Evolutionary conservation across 2,888 invertebrate genomes (phyloP).

Genomic region (Zygogramma bicolorata): DNA sequence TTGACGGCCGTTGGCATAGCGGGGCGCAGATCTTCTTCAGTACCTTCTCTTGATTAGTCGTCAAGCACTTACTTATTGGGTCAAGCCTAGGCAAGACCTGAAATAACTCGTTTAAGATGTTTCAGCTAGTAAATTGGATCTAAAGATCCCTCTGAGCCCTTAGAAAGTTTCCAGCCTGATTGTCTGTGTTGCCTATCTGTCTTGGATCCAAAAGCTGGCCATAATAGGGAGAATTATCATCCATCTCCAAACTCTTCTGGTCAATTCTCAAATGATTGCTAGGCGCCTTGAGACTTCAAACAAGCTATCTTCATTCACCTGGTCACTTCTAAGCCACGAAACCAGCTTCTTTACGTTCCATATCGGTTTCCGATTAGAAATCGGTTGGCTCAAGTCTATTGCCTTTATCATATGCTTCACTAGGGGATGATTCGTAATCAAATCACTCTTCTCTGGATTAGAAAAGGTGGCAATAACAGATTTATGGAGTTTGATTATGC

Average conservation of each 20-base stretch:
- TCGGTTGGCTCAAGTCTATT: slow-evolving; percentile 7
- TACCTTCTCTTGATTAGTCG: neutral
- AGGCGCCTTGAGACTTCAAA: neutral
- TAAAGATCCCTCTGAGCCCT: neutral
- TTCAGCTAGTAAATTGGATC: slow-evolving; percentile 7
- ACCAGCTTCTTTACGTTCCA: too few species aligned
- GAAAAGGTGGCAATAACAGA: slow-evolving; percentile 29
- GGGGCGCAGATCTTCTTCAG: slow-evolving; percentile 7
- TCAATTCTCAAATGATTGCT: too few species aligned
- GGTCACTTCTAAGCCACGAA: neutral
- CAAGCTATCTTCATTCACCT: slow-evolving; percentile 6
- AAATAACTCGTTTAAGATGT: slow-evolving; percentile 21
- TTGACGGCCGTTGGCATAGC: neutral
- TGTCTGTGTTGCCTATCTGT: slow-evolving; percentile 3
- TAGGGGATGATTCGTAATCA: slow-evolving; percentile 3
- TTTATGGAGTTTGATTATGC: slow-evolving; percentile 31
- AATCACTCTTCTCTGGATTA: too few species aligned
- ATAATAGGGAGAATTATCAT: slow-evolving; percentile 5
- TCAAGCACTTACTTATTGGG: slow-evolving; percentile 6
- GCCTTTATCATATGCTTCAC: slow-evolving; percentile 24
- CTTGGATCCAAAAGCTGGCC: slow-evolving; percentile 25
- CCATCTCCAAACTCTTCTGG: neutral
- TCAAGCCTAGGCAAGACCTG: slow-evolving; percentile 28
- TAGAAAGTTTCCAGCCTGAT: slow-evolving; percentile 22
- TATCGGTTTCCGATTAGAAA: too few species aligned